Evolutionary conservation across 2,113 vertebrate genomes (phyloP).

Genomic region (Indicator maculatus): DNA sequence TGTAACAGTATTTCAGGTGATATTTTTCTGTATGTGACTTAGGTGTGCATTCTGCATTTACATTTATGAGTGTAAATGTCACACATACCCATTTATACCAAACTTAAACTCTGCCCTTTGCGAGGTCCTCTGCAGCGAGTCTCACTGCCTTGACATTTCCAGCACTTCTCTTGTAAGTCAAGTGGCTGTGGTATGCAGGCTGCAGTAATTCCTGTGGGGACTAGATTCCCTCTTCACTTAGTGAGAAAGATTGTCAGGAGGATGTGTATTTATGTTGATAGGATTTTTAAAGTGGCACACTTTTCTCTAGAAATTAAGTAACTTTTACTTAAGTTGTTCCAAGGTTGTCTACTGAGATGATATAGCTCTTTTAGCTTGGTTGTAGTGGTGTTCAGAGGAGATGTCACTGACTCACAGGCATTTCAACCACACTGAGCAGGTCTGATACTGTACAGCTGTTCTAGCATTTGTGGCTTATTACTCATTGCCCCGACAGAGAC

Average conservation of each 20-base stretch:
- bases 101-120: background rate
- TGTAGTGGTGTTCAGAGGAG: background rate
- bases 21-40: background rate
- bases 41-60: background rate
- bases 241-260: background rate
- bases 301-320: background rate
- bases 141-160: background rate
- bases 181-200: background rate
- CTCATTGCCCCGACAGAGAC: background rate
- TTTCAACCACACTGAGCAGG: background rate
- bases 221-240: background rate
- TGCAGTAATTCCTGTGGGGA: background rate
- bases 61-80: background rate
- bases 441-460: background rate
- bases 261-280: background rate
- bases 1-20: background rate
- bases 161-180: background rate
- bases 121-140: background rate
- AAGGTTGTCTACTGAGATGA: background rate
- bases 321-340: background rate
- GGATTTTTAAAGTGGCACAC: background rate
- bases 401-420: background rate
- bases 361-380: background rate
- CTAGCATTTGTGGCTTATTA: background rate
- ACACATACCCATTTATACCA: background rate